Base-by-base conservation (phyloP, 2,113 vertebrate genomes). In the Paramormyrops kingsleyae region DNA sequence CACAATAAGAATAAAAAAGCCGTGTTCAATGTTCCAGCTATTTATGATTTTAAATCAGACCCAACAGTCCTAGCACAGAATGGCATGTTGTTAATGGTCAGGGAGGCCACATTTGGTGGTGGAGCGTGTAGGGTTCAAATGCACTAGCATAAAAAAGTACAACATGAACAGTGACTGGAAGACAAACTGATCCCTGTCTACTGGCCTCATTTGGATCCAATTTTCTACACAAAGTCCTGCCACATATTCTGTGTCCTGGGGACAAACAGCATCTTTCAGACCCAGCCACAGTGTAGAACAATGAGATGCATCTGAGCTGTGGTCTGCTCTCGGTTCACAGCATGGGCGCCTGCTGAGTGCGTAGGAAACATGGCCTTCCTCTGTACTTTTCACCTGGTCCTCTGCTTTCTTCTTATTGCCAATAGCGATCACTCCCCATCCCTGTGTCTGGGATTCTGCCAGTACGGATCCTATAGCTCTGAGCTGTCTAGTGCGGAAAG, bases 181-280 rank as follows among this genome's bases (percentile, higher is more conserved):
- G 44, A 24, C 44, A 46, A 24, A 46, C 15, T 39, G 83, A 47
- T 47, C 83, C 83, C 7, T 24, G 6, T 39, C 42, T 47, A 84
- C 39, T 24, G n/a, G 77, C 83, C 80, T 85, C 91, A 59, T 90
- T 90, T 91, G 89, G 88, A 62, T 90, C 89, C 90, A 90, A 70
- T 42, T 87, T 27, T 53, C 39, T 87, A 90, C 44, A 47, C 42
- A 84, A 83, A 21, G 19, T 31, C 77, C 77, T 42, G 42, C 39
- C 77, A 83, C 39, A 83, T 70, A 44, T 83, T 44, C 77, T 44
- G 77, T 39, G 77, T 44, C 31, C 77, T 83, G 19, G 8, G 42
- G 19, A 42, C 35, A 83, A 44, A 19, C 19, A 83, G 77, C 15
- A 83, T 42, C 77, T 83, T 31, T 31, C n/a, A 70, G 27, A 70